Percentiles rank a stretch among this genome's conserved stretches.
Conservation (phyloP, 2,888 invertebrate species). For the Drosophila nigritarsus region DNA sequence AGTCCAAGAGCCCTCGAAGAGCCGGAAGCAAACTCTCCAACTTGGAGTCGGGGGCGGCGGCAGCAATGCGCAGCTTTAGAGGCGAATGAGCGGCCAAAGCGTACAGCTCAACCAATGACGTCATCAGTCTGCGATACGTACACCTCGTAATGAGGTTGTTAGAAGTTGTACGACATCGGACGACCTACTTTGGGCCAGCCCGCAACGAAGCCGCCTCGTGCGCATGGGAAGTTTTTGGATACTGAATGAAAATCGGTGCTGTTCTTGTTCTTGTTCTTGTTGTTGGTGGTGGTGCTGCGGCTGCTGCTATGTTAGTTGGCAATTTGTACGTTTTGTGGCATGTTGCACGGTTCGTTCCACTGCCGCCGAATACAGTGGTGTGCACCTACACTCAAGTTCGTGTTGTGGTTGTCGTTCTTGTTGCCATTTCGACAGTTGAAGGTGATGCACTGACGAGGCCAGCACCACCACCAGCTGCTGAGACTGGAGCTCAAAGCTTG, state of each 20-base stretch:
- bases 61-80: conserved; percentile 56
- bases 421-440: conserved; percentile 57
- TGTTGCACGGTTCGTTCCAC: conserved; percentile 46
- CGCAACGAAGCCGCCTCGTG: conserved; percentile 41
- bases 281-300: conserved; percentile 23
- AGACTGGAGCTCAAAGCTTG: conserved; percentile 8
- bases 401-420: conserved; percentile 29
- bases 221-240: conserved; percentile 54
- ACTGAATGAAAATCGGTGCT: conserved; percentile 75
- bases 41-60: not conserved
- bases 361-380: conserved; percentile 25
- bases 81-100: conserved; percentile 66
- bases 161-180: conserved; percentile 68
- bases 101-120: conserved; percentile 77
- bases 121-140: conserved; percentile 56
- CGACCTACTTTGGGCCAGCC: conserved; percentile 72
- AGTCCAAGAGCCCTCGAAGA: not conserved
- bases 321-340: conserved; percentile 59
- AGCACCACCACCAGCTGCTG: conserved; percentile 24
- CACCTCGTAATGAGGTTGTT: conserved; percentile 75
- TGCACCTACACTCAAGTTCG: conserved; percentile 54
- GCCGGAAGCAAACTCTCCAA: conserved; percentile 23
- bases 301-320: conserved; percentile 36
- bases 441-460: conserved; percentile 58
- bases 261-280: conserved; percentile 24